Conservation (phyloP, 2,888 invertebrate genomes). For the Zaprionus bogoriensis region DNA sequence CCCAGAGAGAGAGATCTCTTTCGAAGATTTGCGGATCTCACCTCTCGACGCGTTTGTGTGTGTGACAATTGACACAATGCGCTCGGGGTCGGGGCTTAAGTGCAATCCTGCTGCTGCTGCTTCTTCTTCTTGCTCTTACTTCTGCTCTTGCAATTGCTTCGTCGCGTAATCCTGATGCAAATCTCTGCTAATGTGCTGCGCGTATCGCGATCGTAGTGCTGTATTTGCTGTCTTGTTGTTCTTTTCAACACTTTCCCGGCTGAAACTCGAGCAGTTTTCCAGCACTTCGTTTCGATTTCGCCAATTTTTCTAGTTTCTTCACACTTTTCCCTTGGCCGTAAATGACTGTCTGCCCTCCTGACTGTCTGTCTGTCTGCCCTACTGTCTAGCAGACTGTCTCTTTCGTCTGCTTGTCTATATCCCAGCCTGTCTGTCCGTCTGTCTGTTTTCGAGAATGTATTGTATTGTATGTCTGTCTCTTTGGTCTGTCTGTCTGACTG, state of each 20-base stretch:
- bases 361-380: background rate
- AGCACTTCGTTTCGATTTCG: background rate
- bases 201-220: conserved; percentile 43
- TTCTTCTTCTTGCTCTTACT: conserved; percentile 29
- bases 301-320: background rate
- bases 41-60: conserved; percentile 47
- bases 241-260: background rate
- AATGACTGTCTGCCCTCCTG: too few species aligned
- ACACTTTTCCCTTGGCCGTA: conserved; percentile 24
- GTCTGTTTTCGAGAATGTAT: too few species aligned
- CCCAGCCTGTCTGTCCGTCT: background rate
- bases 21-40: conserved; percentile 36
- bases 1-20: conserved; percentile 63
- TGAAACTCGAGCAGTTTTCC: background rate
- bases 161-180: conserved; percentile 74
- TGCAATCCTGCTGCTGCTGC: conserved; percentile 26
- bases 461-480: background rate
- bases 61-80: conserved; percentile 73
- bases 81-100: conserved; percentile 31
- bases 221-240: background rate
- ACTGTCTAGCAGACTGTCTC: conserved; percentile 4
- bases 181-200: conserved; percentile 77
- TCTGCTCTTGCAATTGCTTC: too few species aligned
- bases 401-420: too few species aligned
- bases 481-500: too few species aligned